Evolutionary conservation across 2,888 invertebrate genomes (phyloP).

Genomic region (Emmelina monodactyla): DNA sequence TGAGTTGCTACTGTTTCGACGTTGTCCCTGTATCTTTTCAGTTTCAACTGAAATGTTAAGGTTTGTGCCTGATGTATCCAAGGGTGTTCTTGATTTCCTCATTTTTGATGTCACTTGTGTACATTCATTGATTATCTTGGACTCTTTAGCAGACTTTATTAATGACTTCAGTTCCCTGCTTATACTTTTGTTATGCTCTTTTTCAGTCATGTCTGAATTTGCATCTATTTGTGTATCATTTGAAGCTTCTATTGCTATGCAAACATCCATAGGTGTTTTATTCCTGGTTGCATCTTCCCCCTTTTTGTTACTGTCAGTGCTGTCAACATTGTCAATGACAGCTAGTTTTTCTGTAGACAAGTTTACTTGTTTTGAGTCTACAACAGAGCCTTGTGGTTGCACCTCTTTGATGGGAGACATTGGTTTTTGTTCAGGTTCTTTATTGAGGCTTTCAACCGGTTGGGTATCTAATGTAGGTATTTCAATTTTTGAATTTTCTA

Average conservation of each 20-base stretch:
- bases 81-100: slow-evolving; percentile 44
- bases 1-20: slow-evolving; percentile 41
- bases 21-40: slow-evolving; percentile 30
- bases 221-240: slow-evolving; percentile 35
- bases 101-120: slow-evolving; percentile 60
- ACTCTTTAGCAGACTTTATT: slow-evolving; percentile 72
- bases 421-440: no score
- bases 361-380: not conserved
- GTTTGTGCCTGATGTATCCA: slow-evolving; percentile 52
- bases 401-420: not conserved
- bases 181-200: slow-evolving; percentile 47
- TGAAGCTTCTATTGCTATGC: slow-evolving; percentile 26
- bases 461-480: no score
- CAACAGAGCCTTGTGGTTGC: not conserved
- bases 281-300: slow-evolving; percentile 8
- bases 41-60: slow-evolving; percentile 41
- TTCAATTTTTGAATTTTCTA: slow-evolving; percentile 1
- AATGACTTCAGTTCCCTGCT: slow-evolving; percentile 69
- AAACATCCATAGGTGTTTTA: slow-evolving; percentile 18
- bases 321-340: slow-evolving; percentile 12
- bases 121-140: slow-evolving; percentile 70
- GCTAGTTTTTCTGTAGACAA: slow-evolving; percentile 9
- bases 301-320: slow-evolving; percentile 6
- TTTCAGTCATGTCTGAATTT: slow-evolving; percentile 33
- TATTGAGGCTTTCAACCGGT: no score